Base-by-base conservation (phyloP, 1,140 invertebrate genomes). In the Oncopodura yosiiana region DNA sequence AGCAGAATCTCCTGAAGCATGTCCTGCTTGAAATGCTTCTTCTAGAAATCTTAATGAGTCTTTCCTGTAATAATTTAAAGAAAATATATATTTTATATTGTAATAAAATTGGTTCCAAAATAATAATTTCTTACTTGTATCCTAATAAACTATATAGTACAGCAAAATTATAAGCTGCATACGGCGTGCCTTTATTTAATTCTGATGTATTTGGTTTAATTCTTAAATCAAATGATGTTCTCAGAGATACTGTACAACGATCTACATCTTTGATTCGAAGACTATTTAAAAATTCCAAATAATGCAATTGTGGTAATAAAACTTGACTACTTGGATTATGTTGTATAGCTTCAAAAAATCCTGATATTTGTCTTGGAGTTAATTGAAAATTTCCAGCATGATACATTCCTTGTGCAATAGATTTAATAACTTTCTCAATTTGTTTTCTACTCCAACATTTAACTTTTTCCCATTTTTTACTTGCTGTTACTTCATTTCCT, bases 221-320 rank as follows among this genome's bases (percentile, higher is more conserved):
- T 65, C 66, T 54, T 48, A 66, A 73, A 14, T 73, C 56, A 49
- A 72, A 70, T 3, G 78, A 75, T 43, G 78, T 78, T 53, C 85
- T 77, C 87, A 67, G 91, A 87, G 66, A 84, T 87, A 63, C 89
- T 83, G 71, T 87, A 85, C 0, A 94, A 71, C 60, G 84, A 85
- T 61, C 87, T 68, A 87, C 88, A 69, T 94, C 91, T 65, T 84
- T 84, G 3, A 89, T 79, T 26, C 90, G 73, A 36, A 94, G 69
- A 65, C 83, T 89, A 70, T 94, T 94, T 62, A 94, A 72, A 67
- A 90, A 95, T 65, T 84, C 88, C 26, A 95, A 72, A 68, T 87
- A 94, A 76, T 94, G 87, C 81, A 62, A 18, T 32, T 62, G 60
- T 19, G 60, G 56, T 18, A 56, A 49, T 3, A 62, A 39, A 49